These are phyloP conservation scores for Podiceps cristatus DNA, from an alignment of 2,113 vertebrate species.

Conservation along the genomic window DNA sequence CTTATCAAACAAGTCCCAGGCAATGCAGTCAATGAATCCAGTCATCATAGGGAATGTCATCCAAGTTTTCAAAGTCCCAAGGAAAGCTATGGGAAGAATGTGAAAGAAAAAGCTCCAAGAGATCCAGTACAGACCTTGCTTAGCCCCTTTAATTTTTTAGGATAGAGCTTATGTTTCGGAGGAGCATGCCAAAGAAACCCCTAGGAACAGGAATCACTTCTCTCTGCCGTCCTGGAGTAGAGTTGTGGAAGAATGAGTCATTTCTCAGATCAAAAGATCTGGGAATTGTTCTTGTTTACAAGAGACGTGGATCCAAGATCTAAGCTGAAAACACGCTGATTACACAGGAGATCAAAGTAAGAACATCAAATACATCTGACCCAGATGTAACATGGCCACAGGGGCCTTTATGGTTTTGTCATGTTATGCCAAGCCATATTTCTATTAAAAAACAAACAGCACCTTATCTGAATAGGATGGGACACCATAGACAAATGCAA, in stretches of 20 bases:
- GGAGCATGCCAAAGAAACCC: neutral
- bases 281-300: slow-evolving; percentile 63
- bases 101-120: neutral
- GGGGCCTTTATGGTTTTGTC: slow-evolving; percentile 39
- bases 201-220: slow-evolving; percentile 1
- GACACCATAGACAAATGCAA: slow-evolving; percentile 32
- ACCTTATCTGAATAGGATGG: slow-evolving; percentile 43
- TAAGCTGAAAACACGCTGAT: slow-evolving; percentile 69
- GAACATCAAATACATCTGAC: slow-evolving; percentile 72
- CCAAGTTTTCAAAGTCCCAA: neutral
- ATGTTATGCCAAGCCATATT: slow-evolving; percentile 61
- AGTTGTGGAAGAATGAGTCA: slow-evolving; percentile 60
- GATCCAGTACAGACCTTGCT: neutral
- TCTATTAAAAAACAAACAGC: slow-evolving; percentile 66
- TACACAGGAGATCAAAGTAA: slow-evolving; percentile 67
- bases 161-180: neutral
- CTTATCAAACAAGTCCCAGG: neutral
- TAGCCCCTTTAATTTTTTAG: neutral
- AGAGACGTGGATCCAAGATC: slow-evolving; percentile 44
- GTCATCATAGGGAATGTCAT: neutral
- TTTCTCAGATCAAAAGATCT: slow-evolving; percentile 72
- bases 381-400: slow-evolving; percentile 39
- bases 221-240: neutral
- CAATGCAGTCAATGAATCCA: neutral
- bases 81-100: neutral